These are phyloP conservation scores for Anneissia japonica DNA, from an alignment of 35 echinoderm and acorn worm genomes.

Conservation along the genomic window DNA sequence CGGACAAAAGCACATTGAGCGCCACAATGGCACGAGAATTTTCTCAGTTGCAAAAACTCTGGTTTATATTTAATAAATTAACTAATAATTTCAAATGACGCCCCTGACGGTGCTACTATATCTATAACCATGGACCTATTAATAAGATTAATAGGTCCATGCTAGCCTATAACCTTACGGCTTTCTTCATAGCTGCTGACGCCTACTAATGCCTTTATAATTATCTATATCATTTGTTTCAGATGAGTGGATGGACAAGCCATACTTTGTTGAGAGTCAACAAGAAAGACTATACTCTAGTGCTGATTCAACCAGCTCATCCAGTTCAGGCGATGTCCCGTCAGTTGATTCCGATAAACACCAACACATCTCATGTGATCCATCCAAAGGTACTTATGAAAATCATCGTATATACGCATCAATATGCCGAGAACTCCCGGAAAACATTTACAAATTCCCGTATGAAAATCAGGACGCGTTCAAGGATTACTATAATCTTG, in stretches of 20 bases:
- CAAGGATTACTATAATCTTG: not conserved
- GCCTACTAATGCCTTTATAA: not conserved
- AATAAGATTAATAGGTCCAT: too few species aligned
- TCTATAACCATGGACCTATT: too few species aligned
- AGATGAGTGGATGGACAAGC: not conserved
- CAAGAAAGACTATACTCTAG: not conserved
- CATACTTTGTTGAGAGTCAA: not conserved
- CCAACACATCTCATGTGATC: not conserved
- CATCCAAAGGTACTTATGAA: not conserved
- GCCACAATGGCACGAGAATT: too few species aligned
- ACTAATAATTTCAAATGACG: too few species aligned
- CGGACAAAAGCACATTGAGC: too few species aligned
- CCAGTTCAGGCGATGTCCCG: not conserved
- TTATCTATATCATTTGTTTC: not conserved
- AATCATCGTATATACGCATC: not conserved
- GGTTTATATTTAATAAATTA: too few species aligned
- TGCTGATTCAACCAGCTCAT: not conserved
- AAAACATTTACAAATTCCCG: not conserved
- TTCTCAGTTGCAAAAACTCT: too few species aligned
- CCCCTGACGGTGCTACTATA: too few species aligned
- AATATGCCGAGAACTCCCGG: not conserved
- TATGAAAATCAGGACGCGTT: not conserved
- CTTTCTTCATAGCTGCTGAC: too few species aligned
- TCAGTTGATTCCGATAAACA: not conserved
- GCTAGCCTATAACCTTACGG: too few species aligned